Conservation (phyloP, 92 coral and sea anemone species). For the Zoanthus sociatus region DNA sequence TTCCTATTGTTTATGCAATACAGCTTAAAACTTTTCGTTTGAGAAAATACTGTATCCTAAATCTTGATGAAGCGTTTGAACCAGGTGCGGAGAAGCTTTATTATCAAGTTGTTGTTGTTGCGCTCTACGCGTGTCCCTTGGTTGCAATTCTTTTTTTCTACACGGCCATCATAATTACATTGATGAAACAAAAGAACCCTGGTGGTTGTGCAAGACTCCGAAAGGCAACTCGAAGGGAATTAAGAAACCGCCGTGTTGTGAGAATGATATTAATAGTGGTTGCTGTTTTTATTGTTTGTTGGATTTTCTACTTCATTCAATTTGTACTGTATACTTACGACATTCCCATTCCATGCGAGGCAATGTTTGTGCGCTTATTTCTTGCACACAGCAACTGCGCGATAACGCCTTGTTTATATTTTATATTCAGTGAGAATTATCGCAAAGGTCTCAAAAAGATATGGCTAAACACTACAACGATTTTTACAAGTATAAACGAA, state of each 20-base stretch:
- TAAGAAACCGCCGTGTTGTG: conserved; percentile 61
- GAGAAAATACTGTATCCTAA: conserved; percentile 46
- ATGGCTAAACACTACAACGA: neutral
- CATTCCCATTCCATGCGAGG: conserved; percentile 57
- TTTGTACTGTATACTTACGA: conserved; percentile 55
- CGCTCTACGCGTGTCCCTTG: conserved; percentile 67
- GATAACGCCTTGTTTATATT: conserved; percentile 64
- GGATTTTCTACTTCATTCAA: conserved; percentile 72
- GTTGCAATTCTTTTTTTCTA: conserved; percentile 54
- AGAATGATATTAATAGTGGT: conserved; percentile 71
- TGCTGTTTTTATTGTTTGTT: conserved; percentile 64
- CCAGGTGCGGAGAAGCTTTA: conserved; percentile 61
- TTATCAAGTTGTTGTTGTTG: conserved; percentile 48
- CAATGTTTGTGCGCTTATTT: conserved; percentile 59
- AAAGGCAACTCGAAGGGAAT: conserved; percentile 40
- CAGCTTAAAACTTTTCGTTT: conserved; percentile 22
- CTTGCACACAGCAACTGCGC: conserved; percentile 76
- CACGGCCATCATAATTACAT: conserved; percentile 56
- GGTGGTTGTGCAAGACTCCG: conserved; percentile 29
- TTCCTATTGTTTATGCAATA: conserved; percentile 63
- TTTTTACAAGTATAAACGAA: neutral
- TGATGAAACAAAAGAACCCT: conserved; percentile 42
- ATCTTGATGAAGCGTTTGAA: conserved; percentile 46
- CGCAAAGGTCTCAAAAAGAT: conserved; percentile 51
- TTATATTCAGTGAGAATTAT: conserved; percentile 68